Evolutionary conservation across 2,797 vertebrate species (phyloP).

Genomic region (Florisuga fusca): DNA sequence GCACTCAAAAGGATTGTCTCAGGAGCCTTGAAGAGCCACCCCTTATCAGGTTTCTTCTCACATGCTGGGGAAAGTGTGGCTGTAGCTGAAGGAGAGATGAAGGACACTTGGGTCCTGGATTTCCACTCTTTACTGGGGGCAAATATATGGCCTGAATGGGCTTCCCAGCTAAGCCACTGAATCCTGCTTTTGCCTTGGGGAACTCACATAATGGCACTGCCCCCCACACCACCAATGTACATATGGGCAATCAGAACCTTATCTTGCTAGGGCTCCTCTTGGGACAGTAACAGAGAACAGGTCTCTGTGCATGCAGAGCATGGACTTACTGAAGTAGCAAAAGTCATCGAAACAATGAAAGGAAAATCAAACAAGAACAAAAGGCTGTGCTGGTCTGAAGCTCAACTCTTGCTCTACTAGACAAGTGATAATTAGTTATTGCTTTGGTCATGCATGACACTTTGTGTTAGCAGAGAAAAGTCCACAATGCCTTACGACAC

Average conservation of each 20-base stretch:
- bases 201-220: neutral
- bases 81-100: neutral
- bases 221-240: neutral
- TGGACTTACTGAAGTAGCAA: neutral
- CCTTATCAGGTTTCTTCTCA: neutral
- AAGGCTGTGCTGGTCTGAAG: neutral
- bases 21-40: neutral
- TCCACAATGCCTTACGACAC: neutral
- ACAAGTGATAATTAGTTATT: neutral
- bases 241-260: neutral
- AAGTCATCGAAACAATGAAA: neutral
- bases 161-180: neutral
- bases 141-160: neutral
- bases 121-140: neutral
- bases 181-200: neutral
- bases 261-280: neutral
- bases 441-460: neutral
- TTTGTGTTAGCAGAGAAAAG: neutral
- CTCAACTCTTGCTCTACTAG: neutral
- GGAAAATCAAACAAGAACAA: neutral
- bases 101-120: neutral
- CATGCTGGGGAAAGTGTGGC: neutral
- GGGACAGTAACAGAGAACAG: neutral
- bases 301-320: neutral
- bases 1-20: neutral